Evolutionary conservation across 2,888 invertebrate species (phyloP).

Genomic region (Standfussiana lucernea): DNA sequence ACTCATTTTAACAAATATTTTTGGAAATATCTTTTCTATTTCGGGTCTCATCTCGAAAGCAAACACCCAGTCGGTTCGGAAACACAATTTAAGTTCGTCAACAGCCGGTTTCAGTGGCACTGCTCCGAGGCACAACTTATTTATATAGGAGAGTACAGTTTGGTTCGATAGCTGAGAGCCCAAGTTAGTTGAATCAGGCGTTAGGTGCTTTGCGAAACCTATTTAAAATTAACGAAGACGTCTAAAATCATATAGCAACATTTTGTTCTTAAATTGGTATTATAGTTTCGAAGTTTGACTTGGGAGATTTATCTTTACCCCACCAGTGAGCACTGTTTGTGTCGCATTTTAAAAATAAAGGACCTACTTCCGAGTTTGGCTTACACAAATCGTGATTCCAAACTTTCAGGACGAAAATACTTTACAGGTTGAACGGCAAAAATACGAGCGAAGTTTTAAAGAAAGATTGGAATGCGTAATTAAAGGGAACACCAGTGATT

Average conservation of each 20-base stretch:
- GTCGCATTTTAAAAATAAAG: conserved; percentile 36
- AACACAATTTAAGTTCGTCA: conserved; percentile 87
- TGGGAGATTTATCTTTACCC: neutral
- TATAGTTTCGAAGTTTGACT: conserved; percentile 11
- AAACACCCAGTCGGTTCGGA: conserved; percentile 76
- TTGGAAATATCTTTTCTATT: conserved; percentile 72
- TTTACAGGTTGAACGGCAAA: conserved; percentile 58
- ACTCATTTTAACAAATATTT: conserved; percentile 74
- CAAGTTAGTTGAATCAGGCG: conserved; percentile 70
- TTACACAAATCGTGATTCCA: conserved; percentile 50
- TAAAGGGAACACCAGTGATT: conserved; percentile 81
- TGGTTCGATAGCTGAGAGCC: conserved; percentile 62
- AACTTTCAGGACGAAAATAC: conserved; percentile 49
- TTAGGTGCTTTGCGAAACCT: conserved; percentile 57
- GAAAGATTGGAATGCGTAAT: conserved; percentile 81
- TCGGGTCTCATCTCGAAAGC: conserved; percentile 73
- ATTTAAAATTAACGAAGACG: conserved; percentile 64
- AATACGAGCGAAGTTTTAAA: conserved; percentile 67
- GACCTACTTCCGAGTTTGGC: conserved; percentile 30
- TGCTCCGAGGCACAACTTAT: conserved; percentile 71
- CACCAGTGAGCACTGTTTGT: conserved; percentile 27
- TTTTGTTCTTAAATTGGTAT: conserved; percentile 26
- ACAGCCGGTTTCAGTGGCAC: conserved; percentile 75
- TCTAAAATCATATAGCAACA: conserved; percentile 18
- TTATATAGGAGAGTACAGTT: conserved; percentile 70